Base-by-base conservation (phyloP, 2,888 invertebrate genomes). In the Athalia circularis region DNA sequence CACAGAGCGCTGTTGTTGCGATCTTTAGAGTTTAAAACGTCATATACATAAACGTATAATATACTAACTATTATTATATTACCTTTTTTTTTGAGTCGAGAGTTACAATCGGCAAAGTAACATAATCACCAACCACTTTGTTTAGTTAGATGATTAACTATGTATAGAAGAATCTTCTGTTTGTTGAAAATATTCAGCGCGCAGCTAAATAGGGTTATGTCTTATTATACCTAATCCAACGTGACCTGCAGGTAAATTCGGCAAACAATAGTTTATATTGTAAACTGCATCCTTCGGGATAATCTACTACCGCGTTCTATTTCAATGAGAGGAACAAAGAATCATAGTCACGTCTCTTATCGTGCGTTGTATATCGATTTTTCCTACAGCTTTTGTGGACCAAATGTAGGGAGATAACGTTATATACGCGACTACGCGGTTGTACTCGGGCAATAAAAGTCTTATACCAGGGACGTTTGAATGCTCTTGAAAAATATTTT, bases 401-500 rank as follows among this genome's bases (percentile, higher is more conserved):
- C 54, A n/a, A 68, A 68, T 43, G 15, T 54, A 43, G 68, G 68
- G 52, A 68, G 68, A 68, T 68, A 54, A 68, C 50, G 9, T 68
- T 11, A 54, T 43, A n/a, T 15, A n/a, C 11, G n/a, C 11, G 47
- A 54, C n/a, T 11, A 54, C 52, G 29, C 11, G 29, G 43, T 43
- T 50, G 13, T 61, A 13, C 68, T 52, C 68, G 52, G 68, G 54
- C 29, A 68, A 54, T 68, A 68, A 68, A 68, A 68, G 43, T 68
- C 68, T 68, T 52, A 11, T 48, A 50, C 50, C 15, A 65, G 65
- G 65, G 48, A 50, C 8, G 67, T 52, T 52, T 50, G 67, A 67
- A 67, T 52, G 67, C 15, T 67, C 52, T 67, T 67, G 65, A 48
- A 68, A 52, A 68, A 68, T 68, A 54, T 68, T 68, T 54, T 54